Conservation (phyloP, 2,113 vertebrate species). For the Rhombomys opimus region DNA sequence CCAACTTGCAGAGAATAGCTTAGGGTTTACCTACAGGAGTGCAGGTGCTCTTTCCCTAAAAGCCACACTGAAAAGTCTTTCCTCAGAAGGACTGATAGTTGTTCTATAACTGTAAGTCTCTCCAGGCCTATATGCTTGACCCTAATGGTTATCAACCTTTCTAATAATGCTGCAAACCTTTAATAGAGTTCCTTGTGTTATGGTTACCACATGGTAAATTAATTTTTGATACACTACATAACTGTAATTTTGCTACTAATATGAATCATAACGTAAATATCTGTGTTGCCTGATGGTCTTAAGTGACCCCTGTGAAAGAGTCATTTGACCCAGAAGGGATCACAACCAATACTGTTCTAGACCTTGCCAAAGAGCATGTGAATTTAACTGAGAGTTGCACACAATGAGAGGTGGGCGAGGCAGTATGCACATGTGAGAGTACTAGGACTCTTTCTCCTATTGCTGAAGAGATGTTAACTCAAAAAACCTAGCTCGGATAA, state of each 20-base stretch:
- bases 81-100: not conserved
- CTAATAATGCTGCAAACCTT: not conserved
- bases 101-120: too few relatives aligned
- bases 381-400: not conserved
- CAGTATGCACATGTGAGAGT: not conserved
- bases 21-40: not conserved
- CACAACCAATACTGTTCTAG: accelerated
- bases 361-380: too few relatives aligned
- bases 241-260: not conserved
- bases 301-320: not conserved
- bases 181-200: not conserved
- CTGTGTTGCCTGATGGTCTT: not conserved
- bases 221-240: not conserved
- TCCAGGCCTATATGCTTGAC: not conserved
- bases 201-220: not conserved
- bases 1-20: not conserved
- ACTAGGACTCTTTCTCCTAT: not conserved
- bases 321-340: not conserved
- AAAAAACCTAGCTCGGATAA: not conserved
- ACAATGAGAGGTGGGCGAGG: not conserved
- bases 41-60: not conserved
- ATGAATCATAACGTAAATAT: not conserved
- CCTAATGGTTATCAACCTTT: not conserved
- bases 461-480: not conserved
- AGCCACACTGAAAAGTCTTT: not conserved